Base-by-base conservation (phyloP, 2,888 invertebrate species). In the Phalera bucephala region DNA sequence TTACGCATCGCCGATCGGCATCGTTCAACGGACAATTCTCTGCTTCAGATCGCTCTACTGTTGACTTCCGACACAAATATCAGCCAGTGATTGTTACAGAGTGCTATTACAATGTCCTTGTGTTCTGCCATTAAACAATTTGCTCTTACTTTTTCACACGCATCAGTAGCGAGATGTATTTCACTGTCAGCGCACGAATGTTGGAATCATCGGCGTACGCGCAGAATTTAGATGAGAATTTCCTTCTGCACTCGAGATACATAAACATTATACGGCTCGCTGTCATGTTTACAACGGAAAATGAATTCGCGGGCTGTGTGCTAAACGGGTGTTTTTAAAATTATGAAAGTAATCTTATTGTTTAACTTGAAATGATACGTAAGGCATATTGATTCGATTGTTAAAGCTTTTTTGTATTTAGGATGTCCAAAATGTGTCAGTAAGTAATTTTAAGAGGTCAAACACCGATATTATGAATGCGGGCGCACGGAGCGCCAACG, bases 181-280 rank as follows among this genome's bases (percentile, higher is more conserved):
- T 80, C 63, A 64, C 68, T 76, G 78, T 74, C 88, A 58, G 62
- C 64, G 69, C 86, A 85, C 85, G 86, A 79, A 72, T 74, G 79
- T 69, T 79, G 74, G 80, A 78, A 80, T 82, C 84, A 83, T 73
- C 80, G 76, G 63, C 72, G 79, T 73, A 52, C 62, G 73, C 76
- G 82, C 83, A 80, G 89, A 88, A 89, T 88, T 73, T 71, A 75
- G 82, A 89, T 87, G 79, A 72, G 83, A 77, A 72, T 84, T 84
- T 85, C 83, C 85, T 86, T 68, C 78, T 77, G 73, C 68, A 72
- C 50, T 75, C 73, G 76, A 77, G 68, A 83, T 83, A 77, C 80
- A 86, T 84, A 82, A 81, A 86, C 82, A 85, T 83, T 77, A 80
- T 76, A 72, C 77, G 70, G 65, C 66, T 60, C 64, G 63, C 71